Conservation (phyloP, 2,888 invertebrate genomes). For the Strigamia crassipes region DNA sequence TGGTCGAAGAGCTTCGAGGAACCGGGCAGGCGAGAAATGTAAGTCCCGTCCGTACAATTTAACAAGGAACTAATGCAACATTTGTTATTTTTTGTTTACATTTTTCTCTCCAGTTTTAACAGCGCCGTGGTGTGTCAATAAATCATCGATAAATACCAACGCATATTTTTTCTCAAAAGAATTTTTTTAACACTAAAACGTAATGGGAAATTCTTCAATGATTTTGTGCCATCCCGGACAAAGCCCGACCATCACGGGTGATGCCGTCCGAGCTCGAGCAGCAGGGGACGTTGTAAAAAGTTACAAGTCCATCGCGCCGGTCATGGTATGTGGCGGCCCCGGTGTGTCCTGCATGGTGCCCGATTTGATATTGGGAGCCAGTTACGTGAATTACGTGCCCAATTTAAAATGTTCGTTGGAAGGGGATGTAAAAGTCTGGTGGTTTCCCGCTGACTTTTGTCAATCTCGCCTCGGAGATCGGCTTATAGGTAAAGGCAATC, state of each 20-base stretch:
- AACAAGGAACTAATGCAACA: too few relatives aligned
- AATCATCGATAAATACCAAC: not conserved
- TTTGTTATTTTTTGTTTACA: too few relatives aligned
- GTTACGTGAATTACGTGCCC: conserved; percentile 49
- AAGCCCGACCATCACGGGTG: not conserved
- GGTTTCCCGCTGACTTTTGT: conserved; percentile 51
- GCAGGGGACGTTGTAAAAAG: conserved; percentile 41
- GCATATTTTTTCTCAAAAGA: not conserved
- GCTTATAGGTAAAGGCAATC: conserved; percentile 47
- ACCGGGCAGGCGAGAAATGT: not conserved
- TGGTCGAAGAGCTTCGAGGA: too few relatives aligned
- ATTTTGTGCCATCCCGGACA: not conserved
- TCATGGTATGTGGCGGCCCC: conserved; percentile 36
- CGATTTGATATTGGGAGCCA: conserved; percentile 45
- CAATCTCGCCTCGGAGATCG: conserved; percentile 50
- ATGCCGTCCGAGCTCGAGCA: conserved; percentile 45
- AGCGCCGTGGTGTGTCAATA: too few relatives aligned
- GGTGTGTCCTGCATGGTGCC: not conserved
- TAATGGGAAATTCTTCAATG: conserved; percentile 18
- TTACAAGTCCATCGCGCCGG: conserved; percentile 17
- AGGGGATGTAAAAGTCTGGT: conserved; percentile 49
- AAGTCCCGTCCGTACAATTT: not conserved
- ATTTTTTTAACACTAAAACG: not conserved
- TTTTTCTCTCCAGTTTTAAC: too few relatives aligned
- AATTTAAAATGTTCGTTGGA: conserved; percentile 45